A percentile compares a stretch with the other conserved stretches of the same genome.
Evolutionary conservation across 2,113 vertebrate genomes (phyloP).

Genomic region (Girardinichthys multiradiatus): DNA sequence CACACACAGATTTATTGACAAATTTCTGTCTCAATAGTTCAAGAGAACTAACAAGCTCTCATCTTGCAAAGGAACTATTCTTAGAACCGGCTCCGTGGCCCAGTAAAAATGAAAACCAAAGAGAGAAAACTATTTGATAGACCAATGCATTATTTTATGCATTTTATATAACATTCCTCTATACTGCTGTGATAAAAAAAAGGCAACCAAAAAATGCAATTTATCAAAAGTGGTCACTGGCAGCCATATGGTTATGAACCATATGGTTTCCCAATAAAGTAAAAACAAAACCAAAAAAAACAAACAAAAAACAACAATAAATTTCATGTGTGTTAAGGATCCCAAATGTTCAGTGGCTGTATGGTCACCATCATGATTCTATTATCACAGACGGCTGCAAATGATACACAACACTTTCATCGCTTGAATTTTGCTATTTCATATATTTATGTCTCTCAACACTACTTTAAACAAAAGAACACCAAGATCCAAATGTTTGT

Average conservation of each 20-base stretch:
- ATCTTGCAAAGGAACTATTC: neutral
- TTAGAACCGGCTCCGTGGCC: neutral
- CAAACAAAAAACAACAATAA: slow-evolving; percentile 56
- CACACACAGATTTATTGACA: neutral
- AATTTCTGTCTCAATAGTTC: neutral
- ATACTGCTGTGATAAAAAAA: slow-evolving; percentile 14
- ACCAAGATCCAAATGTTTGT: slow-evolving; percentile 39
- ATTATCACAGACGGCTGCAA: slow-evolving; percentile 85
- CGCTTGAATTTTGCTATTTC: slow-evolving; percentile 70
- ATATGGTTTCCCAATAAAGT: slow-evolving; percentile 59
- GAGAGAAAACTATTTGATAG: slow-evolving; percentile 34
- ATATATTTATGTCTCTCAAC: slow-evolving; percentile 50
- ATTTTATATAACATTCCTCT: slow-evolving; percentile 30
- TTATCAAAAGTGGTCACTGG: slow-evolving; percentile 54
- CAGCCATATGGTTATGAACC: slow-evolving; percentile 64
- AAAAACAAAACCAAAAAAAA: slow-evolving; percentile 29
- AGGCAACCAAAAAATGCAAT: slow-evolving; percentile 14
- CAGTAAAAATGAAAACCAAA: slow-evolving; percentile 32
- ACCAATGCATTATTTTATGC: slow-evolving; percentile 20
- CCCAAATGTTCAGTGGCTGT: slow-evolving; percentile 39
- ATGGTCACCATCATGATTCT: slow-evolving; percentile 77
- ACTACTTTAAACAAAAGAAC: slow-evolving; percentile 17
- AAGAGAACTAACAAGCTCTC: neutral
- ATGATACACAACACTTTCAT: slow-evolving; percentile 85
- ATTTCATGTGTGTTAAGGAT: slow-evolving; percentile 46